These are phyloP conservation scores for Eurytoma californica DNA, from an alignment of 2,888 invertebrate species.

Conservation along the genomic window DNA sequence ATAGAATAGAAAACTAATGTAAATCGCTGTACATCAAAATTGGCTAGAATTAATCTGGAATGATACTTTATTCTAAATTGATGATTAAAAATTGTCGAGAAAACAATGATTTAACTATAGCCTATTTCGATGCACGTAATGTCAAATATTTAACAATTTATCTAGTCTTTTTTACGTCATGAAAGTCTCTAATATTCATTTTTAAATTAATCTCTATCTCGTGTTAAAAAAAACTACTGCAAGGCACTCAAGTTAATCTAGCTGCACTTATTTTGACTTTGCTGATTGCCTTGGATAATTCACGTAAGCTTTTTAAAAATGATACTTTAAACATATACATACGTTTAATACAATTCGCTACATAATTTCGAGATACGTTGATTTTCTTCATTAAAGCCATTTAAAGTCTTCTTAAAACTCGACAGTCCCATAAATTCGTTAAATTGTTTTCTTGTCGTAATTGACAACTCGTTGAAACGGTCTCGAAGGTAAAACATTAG, in stretches of 20 bases:
- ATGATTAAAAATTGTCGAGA: no score
- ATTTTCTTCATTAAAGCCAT: conserved; percentile 41
- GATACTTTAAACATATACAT: conserved; percentile 30
- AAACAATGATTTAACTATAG: no score
- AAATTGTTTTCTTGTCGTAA: conserved; percentile 55
- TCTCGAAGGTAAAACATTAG: conserved; percentile 66
- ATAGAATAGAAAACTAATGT: conserved; percentile 49
- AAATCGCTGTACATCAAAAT: conserved; percentile 19
- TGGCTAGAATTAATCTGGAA: no score
- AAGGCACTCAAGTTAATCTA: conserved; percentile 46
- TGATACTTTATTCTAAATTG: no score
- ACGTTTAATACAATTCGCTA: conserved; percentile 36
- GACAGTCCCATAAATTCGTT: conserved; percentile 32
- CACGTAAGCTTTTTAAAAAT: conserved; percentile 29
- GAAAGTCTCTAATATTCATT: conserved; percentile 40
- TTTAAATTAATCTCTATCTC: conserved; percentile 22
- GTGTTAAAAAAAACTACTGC: conserved; percentile 32
- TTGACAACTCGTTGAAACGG: conserved; percentile 66
- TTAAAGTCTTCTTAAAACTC: conserved; percentile 36
- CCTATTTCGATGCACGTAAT: no score
- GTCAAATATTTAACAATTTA: conserved; percentile 47
- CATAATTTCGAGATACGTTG: conserved; percentile 31
- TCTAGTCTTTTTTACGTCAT: conserved; percentile 45
- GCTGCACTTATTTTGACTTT: conserved; percentile 34
- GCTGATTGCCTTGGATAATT: conserved; percentile 34